Base-by-base conservation (phyloP, 2,888 invertebrate genomes). In the Diachrysia chrysitis region DNA sequence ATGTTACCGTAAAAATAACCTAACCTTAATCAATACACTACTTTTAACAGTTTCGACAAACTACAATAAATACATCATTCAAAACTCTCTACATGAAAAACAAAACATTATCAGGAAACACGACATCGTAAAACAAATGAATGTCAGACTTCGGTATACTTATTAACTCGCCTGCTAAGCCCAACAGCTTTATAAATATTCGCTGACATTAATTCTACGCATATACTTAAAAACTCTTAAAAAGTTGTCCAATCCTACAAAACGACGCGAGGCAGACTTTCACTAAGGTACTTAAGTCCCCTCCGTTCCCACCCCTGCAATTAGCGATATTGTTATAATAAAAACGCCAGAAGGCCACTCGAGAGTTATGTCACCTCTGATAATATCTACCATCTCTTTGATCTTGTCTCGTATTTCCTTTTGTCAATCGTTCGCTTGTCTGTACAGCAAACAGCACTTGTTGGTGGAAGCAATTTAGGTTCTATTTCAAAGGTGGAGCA, bases 401-500 rank as follows among this genome's bases (percentile, higher is more conserved):
- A 81, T 81, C 76, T 29, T 48, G 64, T 66, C 63, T 75, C 76
- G 56, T 46, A 68, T 82, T 82, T 73, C 74, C 79, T 82, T 82
- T 81, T 81, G 81, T 79, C 78, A 82, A 83, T 81, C 74, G 73
- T 76, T 70, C 63, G 62, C 58, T 59, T 64, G 73, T 78, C 79
- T 67, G 72, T 58, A 76, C 21, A 64, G 83, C 73, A 82, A 81
- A 82, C 81, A 79, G 60, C 64, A 78, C 83, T 83, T 79, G 83
- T 82, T 79, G 74, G 76, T 64, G 72, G 76, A 71, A 77, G 69
- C 77, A 83, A 83, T 83, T 79, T 79, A 72, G 80, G 66, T 74
- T 75, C 74, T 71, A 70, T 82, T 79, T 79, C 82, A 82, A 83
- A 83, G 80, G 73, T 55, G 42, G 57, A 29, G 46, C 67, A 56